These are phyloP conservation scores for Dolichomitus sp. DNA, from an alignment of 2,888 invertebrate species.

Conservation along the genomic window DNA sequence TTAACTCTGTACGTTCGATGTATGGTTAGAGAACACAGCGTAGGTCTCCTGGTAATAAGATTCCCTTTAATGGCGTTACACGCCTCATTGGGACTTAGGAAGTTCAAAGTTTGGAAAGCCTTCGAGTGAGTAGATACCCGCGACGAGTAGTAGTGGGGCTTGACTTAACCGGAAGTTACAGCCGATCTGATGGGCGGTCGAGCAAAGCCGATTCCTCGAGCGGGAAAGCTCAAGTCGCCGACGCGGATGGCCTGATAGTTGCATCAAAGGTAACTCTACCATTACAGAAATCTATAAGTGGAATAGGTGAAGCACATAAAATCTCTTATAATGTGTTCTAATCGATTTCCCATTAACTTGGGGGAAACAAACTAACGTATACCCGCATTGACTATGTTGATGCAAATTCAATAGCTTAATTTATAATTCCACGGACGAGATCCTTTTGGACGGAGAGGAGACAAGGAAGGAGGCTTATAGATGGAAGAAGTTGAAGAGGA, in stretches of 20 bases:
- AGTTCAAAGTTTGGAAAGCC: constrained; percentile 79
- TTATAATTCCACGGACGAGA: constrained; percentile 80
- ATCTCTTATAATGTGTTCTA: background rate
- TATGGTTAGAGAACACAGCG: constrained; percentile 71
- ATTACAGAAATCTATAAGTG: constrained; percentile 5
- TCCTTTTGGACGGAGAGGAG: constrained; percentile 65
- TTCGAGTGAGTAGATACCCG: constrained; percentile 22
- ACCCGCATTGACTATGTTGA: constrained; percentile 64
- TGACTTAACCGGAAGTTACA: constrained; percentile 84
- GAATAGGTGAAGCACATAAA: constrained; percentile 16
- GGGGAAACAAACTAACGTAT: constrained; percentile 48
- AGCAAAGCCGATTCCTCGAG: constrained; percentile 50
- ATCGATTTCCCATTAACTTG: constrained; percentile 13
- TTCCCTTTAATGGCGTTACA: constrained; percentile 86
- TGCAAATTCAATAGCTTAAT: constrained; percentile 84
- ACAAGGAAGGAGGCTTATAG: constrained; percentile 65
- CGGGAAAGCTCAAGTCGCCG: constrained; percentile 17
- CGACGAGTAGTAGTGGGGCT: constrained; percentile 78
- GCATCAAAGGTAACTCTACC: constrained; percentile 35
- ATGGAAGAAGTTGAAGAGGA: constrained; percentile 41
- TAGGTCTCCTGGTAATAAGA: constrained; percentile 83
- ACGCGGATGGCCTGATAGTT: constrained; percentile 17
- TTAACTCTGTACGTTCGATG: constrained; percentile 16
- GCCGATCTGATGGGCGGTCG: constrained; percentile 55
- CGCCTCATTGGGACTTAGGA: constrained; percentile 86